Evolutionary conservation across 2,888 invertebrate species (phyloP).

Genomic region (Mimumesa dahlbomi): DNA sequence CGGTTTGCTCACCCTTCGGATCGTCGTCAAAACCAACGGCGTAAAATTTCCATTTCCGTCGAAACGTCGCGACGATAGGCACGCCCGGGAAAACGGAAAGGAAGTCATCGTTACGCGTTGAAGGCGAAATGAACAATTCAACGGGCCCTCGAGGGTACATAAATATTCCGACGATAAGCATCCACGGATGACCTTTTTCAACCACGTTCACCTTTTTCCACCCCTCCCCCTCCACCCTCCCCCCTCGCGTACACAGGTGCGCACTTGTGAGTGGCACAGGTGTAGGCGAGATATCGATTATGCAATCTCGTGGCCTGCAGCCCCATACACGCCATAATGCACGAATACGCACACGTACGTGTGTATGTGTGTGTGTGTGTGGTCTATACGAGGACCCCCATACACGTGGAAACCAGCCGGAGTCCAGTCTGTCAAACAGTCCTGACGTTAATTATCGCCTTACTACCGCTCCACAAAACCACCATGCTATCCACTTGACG

Average conservation of each 20-base stretch:
- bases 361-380: too few relatives aligned
- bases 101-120: background rate
- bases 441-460: constrained; percentile 72
- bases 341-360: constrained; percentile 46
- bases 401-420: constrained; percentile 44
- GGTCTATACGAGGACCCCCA: too few relatives aligned
- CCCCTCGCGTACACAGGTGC: constrained; percentile 65
- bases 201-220: constrained; percentile 49
- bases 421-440: constrained; percentile 59
- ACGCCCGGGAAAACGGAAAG: background rate
- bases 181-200: constrained; percentile 55
- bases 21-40: background rate
- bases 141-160: constrained; percentile 9
- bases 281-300: constrained; percentile 75
- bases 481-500: constrained; percentile 52
- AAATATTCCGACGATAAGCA: constrained; percentile 45
- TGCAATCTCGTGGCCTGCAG: constrained; percentile 73
- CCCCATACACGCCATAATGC: constrained; percentile 51
- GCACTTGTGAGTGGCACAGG: constrained; percentile 68
- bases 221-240: too few relatives aligned
- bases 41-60: constrained; percentile 12
- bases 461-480: constrained; percentile 54
- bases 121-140: constrained; percentile 18
- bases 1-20: too few relatives aligned
- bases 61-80: background rate